Base-by-base conservation (phyloP, 2,888 invertebrate genomes). In the Loripinus fragilis region DNA sequence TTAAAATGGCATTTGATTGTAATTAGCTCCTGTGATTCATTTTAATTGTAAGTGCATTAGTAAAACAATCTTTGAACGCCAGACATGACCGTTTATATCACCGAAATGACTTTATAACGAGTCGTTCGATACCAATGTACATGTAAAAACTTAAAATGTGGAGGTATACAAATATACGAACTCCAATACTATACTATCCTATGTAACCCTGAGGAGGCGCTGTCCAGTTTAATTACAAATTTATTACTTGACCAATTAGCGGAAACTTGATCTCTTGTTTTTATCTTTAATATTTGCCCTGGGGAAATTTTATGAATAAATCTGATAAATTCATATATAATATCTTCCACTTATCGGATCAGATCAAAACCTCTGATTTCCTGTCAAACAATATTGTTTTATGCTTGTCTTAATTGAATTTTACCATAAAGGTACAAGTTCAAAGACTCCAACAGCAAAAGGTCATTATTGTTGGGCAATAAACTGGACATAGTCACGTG, bases 211-310 rank as follows among this genome's bases (percentile, higher is more conserved):
- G 38, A 38, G 38, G 38, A 38, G 12, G 38, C 38, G 12, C 7
- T 38, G 38, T 38, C 38, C 12, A 38, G 55, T 60, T 60, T 60
- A 33, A 60, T 60, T 30, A 33, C 60, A 60, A 33, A 33, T 60
- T 60, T 60, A 60, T 60, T 60, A 60, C 60, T 60, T 60, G 38
- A 65, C 81, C 78, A 82, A 78, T 82, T 76, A 79, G 81, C 81
- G 81, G 81, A 82, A 82, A 79, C 69, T 82, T 79, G 81, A 82
- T 78, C 81, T 71, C 67, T 71, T 65, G 30, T 71, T 74, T 52
- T 68, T n/a, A 72, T 72, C 45, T 50, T 45, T 20, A 45, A 74
- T 28, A 23, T n/a, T 45, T 50, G 50, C 69, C 64, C 48, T 41
- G 30, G 72, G 42, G 60, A 60, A 33, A 60, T 33, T 60, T 60